Percentiles rank a stretch among this genome's conserved stretches.
Evolutionary conservation across 2,888 invertebrate genomes (phyloP).

Genomic region (Hyposoter dolosus): DNA sequence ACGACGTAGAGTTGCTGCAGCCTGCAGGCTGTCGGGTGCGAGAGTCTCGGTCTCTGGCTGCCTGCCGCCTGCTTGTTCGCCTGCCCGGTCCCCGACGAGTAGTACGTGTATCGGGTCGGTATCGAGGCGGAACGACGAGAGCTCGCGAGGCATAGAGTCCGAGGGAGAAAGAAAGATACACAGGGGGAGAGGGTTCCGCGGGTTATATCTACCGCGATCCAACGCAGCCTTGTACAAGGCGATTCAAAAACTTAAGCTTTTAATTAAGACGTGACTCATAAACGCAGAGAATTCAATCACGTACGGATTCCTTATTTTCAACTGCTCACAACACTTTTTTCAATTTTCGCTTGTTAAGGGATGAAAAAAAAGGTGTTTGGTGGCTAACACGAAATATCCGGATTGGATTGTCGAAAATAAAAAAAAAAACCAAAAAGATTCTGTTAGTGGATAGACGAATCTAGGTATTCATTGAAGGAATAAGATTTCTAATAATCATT

Average conservation of each 20-base stretch:
- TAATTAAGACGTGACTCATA: neutral
- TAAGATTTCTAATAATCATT: no score
- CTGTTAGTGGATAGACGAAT: no score
- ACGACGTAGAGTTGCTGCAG: conserved; percentile 59
- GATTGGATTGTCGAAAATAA: no score
- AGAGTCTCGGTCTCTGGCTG: conserved; percentile 60
- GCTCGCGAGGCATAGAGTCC: conserved; percentile 45
- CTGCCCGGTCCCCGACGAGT: conserved; percentile 65
- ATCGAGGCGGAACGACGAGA: conserved; percentile 76
- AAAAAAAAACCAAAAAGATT: no score
- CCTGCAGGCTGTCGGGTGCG: conserved; percentile 65
- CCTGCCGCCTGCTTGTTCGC: conserved; percentile 60
- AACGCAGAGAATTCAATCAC: neutral
- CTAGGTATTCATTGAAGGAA: no score
- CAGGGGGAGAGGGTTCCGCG: conserved; percentile 63
- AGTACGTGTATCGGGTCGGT: conserved; percentile 74
- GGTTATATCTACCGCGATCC: conserved; percentile 69
- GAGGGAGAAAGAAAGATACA: conserved; percentile 23
- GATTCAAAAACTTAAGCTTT: conserved; percentile 71
- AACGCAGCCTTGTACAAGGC: conserved; percentile 73
- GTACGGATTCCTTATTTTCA: neutral
- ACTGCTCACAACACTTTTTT: neutral
- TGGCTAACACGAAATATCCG: no score
- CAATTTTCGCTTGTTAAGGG: neutral
- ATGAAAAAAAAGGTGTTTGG: no score